Percentiles rank a stretch among this genome's conserved stretches.
Evolutionary conservation across 2,888 invertebrate genomes (phyloP).

Genomic region (Nematopogon swammerdamellus): DNA sequence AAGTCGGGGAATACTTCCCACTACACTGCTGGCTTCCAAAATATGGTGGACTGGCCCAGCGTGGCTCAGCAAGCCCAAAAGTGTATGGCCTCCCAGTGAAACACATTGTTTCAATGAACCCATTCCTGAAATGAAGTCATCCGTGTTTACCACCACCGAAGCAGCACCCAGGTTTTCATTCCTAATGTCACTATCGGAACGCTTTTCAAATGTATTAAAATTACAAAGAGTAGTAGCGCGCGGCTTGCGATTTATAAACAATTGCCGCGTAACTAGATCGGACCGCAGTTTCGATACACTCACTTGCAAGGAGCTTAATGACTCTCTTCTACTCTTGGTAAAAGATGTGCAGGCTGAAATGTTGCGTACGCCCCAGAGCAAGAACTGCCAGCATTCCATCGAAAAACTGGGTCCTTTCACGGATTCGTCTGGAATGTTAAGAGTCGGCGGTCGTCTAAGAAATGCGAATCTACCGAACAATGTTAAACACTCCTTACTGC

Average conservation of each 20-base stretch:
- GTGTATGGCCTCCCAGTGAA: neutral
- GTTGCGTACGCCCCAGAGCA: neutral
- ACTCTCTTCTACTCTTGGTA: neutral
- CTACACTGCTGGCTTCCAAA: neutral
- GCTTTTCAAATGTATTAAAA: neutral
- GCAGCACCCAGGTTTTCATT: neutral
- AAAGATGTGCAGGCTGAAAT: neutral
- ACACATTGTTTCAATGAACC: neutral
- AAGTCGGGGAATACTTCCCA: neutral
- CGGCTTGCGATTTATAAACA: neutral
- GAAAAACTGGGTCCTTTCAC: constrained; percentile 2
- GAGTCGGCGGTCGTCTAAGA: constrained; percentile 3
- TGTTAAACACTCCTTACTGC: neutral
- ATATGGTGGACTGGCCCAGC: neutral
- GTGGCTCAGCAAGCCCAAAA: neutral
- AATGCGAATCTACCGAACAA: neutral
- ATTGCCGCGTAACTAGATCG: neutral
- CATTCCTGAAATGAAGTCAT: neutral
- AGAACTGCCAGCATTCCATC: neutral
- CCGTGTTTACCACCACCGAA: neutral
- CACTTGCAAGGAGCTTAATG: neutral
- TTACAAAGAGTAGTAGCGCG: neutral
- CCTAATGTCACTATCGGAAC: neutral
- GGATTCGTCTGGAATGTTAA: neutral
- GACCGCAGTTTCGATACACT: neutral